A percentile compares a stretch with the other conserved stretches of the same genome.
Conservation (phyloP, 2,113 vertebrate genomes). For the Tachysurus vachellii region DNA sequence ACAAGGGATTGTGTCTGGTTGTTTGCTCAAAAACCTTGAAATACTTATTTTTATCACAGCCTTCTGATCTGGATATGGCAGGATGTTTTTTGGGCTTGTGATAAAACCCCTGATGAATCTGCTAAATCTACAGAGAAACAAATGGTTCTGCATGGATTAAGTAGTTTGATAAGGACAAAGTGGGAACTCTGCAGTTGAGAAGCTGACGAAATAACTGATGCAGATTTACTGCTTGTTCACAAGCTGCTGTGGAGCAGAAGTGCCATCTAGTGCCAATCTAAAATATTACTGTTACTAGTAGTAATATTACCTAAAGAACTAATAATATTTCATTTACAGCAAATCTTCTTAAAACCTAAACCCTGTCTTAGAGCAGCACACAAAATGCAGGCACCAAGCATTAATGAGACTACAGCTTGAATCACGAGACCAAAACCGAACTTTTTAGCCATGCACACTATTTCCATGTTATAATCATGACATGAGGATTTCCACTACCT, state of each 20-base stretch:
- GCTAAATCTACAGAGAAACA: not conserved
- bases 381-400: not conserved
- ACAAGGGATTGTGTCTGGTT: not conserved
- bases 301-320: not conserved
- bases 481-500: not conserved
- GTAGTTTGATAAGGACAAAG: not conserved
- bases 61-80: not conserved
- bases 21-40: not conserved
- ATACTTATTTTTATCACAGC: not conserved
- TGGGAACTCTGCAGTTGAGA: conserved; percentile 4
- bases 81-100: not conserved
- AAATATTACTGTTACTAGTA: not conserved
- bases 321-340: not conserved
- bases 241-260: not conserved
- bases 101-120: not conserved
- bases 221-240: not conserved
- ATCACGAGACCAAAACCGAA: not conserved
- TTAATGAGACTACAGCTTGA: not conserved
- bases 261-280: conserved; percentile 19
- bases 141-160: not conserved
- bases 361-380: not conserved
- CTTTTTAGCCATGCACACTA: not conserved
- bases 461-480: not conserved
- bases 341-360: not conserved
- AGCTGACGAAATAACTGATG: not conserved